Conservation (phyloP, 2,888 invertebrate species). For the Barypeithes pellucidus region DNA sequence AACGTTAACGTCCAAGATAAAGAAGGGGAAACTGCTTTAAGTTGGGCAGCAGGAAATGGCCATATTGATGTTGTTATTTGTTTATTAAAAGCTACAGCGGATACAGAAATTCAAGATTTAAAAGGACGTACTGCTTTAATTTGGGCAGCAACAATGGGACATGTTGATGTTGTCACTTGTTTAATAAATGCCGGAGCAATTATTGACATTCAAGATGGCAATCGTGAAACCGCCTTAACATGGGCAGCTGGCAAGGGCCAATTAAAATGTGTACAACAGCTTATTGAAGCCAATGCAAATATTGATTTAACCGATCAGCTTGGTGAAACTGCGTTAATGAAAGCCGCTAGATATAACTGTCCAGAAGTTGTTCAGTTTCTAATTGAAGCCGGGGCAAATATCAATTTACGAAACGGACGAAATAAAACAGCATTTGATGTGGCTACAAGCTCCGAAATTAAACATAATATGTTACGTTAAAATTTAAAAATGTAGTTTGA, state of each 20-base stretch:
- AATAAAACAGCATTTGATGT: not conserved
- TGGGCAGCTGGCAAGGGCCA: not conserved
- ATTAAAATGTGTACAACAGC: not conserved
- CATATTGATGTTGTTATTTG: not conserved
- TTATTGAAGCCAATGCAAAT: not conserved
- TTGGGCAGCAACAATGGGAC: not conserved
- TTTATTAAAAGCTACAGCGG: not conserved
- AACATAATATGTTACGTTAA: not conserved
- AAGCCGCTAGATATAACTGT: not conserved
- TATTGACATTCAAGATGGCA: not conserved
- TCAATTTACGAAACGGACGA: not conserved
- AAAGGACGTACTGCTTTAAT: not conserved
- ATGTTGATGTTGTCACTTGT: not conserved
- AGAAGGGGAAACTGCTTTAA: not conserved
- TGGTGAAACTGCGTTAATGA: slow-evolving; percentile 2
- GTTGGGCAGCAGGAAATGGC: not conserved
- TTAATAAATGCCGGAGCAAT: not conserved
- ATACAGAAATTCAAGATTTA: not conserved
- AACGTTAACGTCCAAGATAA: not conserved
- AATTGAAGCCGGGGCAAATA: not conserved
- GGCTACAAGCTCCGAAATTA: not conserved
- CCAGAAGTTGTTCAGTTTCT: not conserved
- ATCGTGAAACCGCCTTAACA: not conserved
- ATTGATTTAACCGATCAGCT: not conserved
- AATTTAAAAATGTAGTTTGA: no score